These are phyloP conservation scores for Anhinga rufa DNA, from an alignment of 2,113 vertebrate genomes.

Conservation along the genomic window DNA sequence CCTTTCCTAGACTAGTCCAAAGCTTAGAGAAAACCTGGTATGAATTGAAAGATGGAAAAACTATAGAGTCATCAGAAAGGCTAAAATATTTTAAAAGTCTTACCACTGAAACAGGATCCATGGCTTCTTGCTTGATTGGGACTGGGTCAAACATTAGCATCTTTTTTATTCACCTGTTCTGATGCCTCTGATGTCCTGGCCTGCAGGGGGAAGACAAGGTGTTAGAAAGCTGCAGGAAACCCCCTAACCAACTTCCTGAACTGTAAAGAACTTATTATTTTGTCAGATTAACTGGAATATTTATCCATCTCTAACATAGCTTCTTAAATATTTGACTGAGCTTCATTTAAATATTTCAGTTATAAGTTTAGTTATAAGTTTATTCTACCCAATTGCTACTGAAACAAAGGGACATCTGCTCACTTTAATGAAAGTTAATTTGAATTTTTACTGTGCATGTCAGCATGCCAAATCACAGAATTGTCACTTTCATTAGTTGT, in stretches of 20 bases:
- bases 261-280: not conserved
- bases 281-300: not conserved
- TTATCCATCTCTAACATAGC: not conserved
- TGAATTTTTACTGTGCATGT: not conserved
- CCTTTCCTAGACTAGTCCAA: not conserved
- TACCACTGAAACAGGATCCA: conserved; percentile 88
- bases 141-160: conserved; percentile 97
- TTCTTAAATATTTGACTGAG: not conserved
- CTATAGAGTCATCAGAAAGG: not conserved
- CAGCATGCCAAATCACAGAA: not conserved
- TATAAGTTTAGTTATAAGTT: not conserved
- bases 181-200: conserved; percentile 21
- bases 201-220: conserved; percentile 4
- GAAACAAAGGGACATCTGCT: not conserved
- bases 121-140: conserved; percentile 89
- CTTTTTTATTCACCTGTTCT: conserved; percentile 67
- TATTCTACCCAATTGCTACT: not conserved
- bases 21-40: not conserved
- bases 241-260: not conserved
- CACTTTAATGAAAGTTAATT: not conserved
- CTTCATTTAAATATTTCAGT: not conserved
- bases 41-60: not conserved
- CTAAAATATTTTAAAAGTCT: conserved; percentile 28
- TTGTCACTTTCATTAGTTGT: not conserved
- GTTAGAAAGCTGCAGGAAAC: not conserved